Evolutionary conservation across 2,797 vertebrate species (phyloP), one percentile per base, ranked within the genome.

Genomic region (Molossus molossus): DNA sequence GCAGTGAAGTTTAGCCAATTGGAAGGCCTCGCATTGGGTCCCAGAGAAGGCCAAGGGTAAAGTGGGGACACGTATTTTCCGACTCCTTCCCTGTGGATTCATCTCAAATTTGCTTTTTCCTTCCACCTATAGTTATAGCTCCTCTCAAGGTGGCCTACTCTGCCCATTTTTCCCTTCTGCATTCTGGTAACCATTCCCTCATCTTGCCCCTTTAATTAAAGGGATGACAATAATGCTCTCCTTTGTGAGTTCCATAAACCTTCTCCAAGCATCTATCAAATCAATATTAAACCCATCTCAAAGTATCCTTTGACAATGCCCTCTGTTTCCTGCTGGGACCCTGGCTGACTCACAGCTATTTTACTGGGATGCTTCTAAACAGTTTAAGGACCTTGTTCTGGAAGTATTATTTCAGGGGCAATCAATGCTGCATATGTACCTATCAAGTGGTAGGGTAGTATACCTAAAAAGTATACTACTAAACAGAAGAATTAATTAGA

Each of bases 361-460:
- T 58, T 62, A 53, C 12, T 55, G 20, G 3, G 29, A 92, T 79
- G 79, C 90, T 90, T 80, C 64, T 90, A 60, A 83, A 83, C 10
- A 29, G 20, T 57, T 55, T 87, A 76, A 92, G 17, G 17, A 33
- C 5, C 75, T 2, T 87, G 15, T 69, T 29, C 57, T 45, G 40
- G 37, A 95, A 48, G 25, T 64, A 94, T 76, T 65, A 80, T 65
- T 76, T 65, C n/a, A 86, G 60, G 29, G 82, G 69, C 45, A 14
- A 64, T 72, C 37, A 70, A 13, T 92, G 55, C 84, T 77, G 45
- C 65, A 53, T 77, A 65, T 45, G 7, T 13, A n/a, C 29, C 27
- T 69, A 33, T 91, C 50, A 86, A 93, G 86, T n/a, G 25, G 75
- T 70, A 73, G 18, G 6, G 21, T 69, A 5, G 2, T 69, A 29